Evolutionary conservation across 2,113 vertebrate genomes (phyloP).

Genomic region (Larimichthys crocea): DNA sequence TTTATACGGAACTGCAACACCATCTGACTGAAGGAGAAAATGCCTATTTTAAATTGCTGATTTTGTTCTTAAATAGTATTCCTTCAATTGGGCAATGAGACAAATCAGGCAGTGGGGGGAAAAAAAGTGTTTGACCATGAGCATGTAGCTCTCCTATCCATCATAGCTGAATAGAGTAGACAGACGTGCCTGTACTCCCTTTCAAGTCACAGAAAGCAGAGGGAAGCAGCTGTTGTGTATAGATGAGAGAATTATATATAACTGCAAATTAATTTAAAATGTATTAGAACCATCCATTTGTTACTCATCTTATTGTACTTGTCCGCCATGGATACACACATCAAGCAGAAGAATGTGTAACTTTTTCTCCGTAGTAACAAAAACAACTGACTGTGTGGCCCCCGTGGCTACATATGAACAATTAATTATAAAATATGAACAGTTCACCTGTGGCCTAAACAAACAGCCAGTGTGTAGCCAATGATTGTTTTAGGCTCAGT

Average conservation of each 20-base stretch:
- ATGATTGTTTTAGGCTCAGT: too few relatives aligned
- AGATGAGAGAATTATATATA: not conserved
- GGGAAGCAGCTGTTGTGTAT: not conserved
- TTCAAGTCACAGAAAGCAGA: not conserved
- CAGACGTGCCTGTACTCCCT: not conserved
- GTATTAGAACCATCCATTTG: not conserved
- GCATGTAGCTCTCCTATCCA: not conserved
- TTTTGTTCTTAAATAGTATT: conserved; percentile 35
- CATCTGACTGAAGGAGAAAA: conserved; percentile 9
- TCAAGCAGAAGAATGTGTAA: too few relatives aligned
- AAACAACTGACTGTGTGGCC: too few relatives aligned
- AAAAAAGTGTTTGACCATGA: not conserved
- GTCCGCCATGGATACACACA: too few relatives aligned
- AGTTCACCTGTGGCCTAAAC: too few relatives aligned
- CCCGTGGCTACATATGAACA: too few relatives aligned
- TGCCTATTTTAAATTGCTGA: conserved; percentile 15
- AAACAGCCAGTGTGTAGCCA: too few relatives aligned
- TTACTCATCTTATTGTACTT: not conserved
- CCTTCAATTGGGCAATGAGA: conserved; percentile 20
- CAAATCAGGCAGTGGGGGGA: not conserved
- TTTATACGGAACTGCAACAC: conserved; percentile 28
- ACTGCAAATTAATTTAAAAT: not conserved
- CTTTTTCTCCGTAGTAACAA: too few relatives aligned
- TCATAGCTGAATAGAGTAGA: conserved; percentile 5
- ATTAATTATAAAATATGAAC: too few relatives aligned